Percentiles rank a stretch among this genome's conserved stretches.
Conservation (phyloP, 2,113 vertebrate species). For the Boleophthalmus pectinirostris region DNA sequence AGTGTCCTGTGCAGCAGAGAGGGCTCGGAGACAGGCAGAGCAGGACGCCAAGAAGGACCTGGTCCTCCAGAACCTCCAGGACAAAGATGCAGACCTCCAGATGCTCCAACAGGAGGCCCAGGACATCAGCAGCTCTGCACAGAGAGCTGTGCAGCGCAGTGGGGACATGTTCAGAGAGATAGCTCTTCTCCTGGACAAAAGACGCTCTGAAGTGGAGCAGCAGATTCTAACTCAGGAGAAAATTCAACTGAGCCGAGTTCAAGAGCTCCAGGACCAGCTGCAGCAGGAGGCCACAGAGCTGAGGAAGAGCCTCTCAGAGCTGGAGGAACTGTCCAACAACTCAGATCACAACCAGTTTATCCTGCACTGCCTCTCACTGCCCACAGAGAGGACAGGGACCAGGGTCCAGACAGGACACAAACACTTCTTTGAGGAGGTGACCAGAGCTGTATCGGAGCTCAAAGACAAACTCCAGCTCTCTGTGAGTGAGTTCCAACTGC, state of each 20-base stretch:
- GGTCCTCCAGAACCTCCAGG: neutral
- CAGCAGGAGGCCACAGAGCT: neutral
- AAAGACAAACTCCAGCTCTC: neutral
- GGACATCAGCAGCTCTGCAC: conserved; percentile 4
- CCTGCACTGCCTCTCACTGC: neutral
- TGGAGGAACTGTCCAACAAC: neutral
- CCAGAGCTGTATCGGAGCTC: neutral
- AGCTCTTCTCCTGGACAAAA: neutral
- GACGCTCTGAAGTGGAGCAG: neutral
- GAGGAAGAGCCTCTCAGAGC: neutral
- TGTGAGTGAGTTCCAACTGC: neutral
- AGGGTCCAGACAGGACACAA: neutral
- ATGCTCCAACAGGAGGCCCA: conserved; percentile 1
- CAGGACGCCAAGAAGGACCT: neutral
- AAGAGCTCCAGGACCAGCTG: neutral
- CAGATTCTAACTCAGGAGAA: neutral
- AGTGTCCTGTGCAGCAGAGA: neutral
- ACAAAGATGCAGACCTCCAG: neutral
- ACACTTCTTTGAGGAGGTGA: neutral
- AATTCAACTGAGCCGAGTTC: neutral
- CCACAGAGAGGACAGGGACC: neutral
- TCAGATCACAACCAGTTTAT: neutral
- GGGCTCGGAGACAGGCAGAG: neutral
- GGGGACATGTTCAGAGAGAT: neutral
- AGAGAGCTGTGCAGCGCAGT: neutral